These are phyloP conservation scores for Orthonyx spaldingii DNA, from an alignment of 2,113 vertebrate genomes.

Conservation along the genomic window DNA sequence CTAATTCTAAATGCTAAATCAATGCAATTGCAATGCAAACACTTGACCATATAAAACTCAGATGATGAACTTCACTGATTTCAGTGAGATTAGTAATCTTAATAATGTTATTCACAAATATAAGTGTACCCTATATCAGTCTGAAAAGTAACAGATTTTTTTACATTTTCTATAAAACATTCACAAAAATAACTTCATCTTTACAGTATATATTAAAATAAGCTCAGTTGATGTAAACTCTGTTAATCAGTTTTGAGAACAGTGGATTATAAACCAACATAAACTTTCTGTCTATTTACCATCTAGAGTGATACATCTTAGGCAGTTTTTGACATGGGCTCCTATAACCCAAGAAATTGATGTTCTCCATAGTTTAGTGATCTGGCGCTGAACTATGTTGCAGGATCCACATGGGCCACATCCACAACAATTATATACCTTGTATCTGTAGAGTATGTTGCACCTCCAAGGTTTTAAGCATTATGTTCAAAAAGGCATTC, in stretches of 20 bases:
- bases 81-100: not conserved
- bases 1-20: not conserved
- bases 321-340: not conserved
- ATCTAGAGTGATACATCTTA: not conserved
- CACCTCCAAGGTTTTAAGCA: not conserved
- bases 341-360: not conserved
- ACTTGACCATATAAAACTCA: not conserved
- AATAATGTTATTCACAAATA: not conserved
- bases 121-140: not conserved
- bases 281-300: not conserved
- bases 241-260: not conserved
- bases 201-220: not conserved
- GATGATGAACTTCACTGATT: not conserved
- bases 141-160: not conserved
- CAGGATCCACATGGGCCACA: not conserved
- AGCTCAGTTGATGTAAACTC: not conserved
- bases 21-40: not conserved
- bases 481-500: not conserved
- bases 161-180: not conserved
- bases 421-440: not conserved
- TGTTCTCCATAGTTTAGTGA: not conserved
- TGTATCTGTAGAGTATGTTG: rapidly evolving
- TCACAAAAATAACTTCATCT: not conserved
- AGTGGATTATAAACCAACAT: not conserved
- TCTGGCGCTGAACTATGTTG: not conserved